Base-by-base conservation (phyloP, 1,140 invertebrate species). In the Macrobrachium nipponense region DNA sequence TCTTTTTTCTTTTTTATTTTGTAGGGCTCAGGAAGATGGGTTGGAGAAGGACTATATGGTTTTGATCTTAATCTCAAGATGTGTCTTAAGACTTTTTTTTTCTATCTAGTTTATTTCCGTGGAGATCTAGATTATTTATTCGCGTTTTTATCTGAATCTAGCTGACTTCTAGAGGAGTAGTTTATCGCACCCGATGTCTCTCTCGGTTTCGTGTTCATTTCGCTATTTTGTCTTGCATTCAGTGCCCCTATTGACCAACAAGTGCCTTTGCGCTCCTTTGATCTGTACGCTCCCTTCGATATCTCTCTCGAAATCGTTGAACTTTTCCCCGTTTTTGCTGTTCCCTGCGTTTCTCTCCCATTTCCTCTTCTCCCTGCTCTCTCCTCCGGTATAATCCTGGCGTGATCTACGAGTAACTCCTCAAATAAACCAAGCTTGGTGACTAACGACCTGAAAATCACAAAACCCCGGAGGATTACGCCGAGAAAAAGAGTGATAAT, bases 351-450 rank as follows among this genome's bases (percentile, higher is more conserved):
- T 27, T 73, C 23, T 73, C 23, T 73, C 23, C 23, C 23, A 5
- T 17, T 73, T 23, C 8, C 23, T 27, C 70, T 73, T 27, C 23
- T 73, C 70, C 44, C 23, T 73, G n/a, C n/a, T 17, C 36, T 58
- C 17, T 58, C n/a, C 72, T 7, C 14, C 17, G 36, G n/a, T 14
- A 20, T 58, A 76, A 76, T 76, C 73, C 73, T 20, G 17, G 18
- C 73, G 59, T 23, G 44, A 76, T 76, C 73, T n/a, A 10, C 59
- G 73, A 58, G 44, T 76, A 76, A 76, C 73, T 76, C 44, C 14
- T 43, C 7, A 18, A 44, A 18, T 76, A 76, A 76, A 76, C 73
- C 18, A 20, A 76, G 73, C 73, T 76, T 76, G 11, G 44, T 76
- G 51, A 73, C 59, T 58, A 76, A 76, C 44, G 51, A 51, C 51